A percentile compares a stretch with the other conserved stretches of the same genome.
These are phyloP conservation scores for Amniataba percoides DNA, from an alignment of 2,797 vertebrate species.

Conservation along the genomic window DNA sequence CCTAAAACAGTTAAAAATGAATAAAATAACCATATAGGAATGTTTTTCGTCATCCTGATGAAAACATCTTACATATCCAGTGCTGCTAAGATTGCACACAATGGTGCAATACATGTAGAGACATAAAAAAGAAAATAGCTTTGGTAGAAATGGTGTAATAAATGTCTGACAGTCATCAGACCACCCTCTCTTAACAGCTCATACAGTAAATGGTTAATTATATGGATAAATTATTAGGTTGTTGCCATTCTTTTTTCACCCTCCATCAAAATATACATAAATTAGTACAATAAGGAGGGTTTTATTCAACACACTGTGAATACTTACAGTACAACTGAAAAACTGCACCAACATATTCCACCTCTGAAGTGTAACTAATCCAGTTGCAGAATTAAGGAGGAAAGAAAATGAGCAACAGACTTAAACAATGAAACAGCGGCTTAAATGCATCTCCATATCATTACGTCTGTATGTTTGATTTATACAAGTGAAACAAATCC, in stretches of 20 bases:
- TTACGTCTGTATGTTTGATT: conserved; percentile 56
- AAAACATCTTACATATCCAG: background rate
- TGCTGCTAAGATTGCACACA: background rate
- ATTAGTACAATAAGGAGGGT: background rate
- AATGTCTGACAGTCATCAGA: background rate
- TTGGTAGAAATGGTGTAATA: background rate
- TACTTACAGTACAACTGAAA: background rate
- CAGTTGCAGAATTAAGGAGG: conserved; percentile 25
- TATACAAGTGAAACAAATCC: conserved; percentile 54
- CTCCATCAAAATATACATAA: background rate
- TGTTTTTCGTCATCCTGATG: background rate
- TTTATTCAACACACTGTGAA: conserved; percentile 10
- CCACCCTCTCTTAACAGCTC: background rate
- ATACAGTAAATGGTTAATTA: conserved; percentile 3
- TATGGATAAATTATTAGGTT: background rate
- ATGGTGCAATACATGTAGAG: background rate
- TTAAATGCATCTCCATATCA: conserved; percentile 47
- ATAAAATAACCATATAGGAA: conserved; percentile 1
- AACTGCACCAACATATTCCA: conserved; percentile 5
- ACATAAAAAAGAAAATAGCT: background rate
- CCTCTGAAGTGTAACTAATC: conserved; percentile 38
- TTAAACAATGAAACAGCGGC: conserved; percentile 42
- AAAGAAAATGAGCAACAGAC: conserved; percentile 20
- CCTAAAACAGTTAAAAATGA: background rate
- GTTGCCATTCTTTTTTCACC: background rate